Base-by-base conservation (phyloP, 1,140 invertebrate genomes). In the Anastatus disparis region DNA sequence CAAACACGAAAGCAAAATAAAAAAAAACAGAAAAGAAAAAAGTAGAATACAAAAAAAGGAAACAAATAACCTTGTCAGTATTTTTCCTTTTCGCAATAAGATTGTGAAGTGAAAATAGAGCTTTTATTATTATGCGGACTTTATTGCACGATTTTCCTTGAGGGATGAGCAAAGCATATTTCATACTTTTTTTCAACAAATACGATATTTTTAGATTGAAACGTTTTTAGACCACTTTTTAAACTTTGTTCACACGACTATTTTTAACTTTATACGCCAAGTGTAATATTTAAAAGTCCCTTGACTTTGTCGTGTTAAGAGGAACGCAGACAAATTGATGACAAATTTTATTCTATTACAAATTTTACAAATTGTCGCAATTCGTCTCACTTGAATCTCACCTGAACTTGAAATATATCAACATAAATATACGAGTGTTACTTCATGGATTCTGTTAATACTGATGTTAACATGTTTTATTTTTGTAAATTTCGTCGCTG, bases 121-220 rank as follows among this genome's bases (percentile, higher is more conserved):
- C 22, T 68, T 48, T 48, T 59, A 50, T 44, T 68, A 68, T 59
- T 68, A 68, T 38, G 53, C 29, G 55, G n/a, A 40, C 40, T 50
- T 26, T 17, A 10, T 50, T n/a, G n/a, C 22, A 22, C 55, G 44
- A 59, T 68, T 68, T n/a, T 68, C 44, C 29, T 50, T 68, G 40
- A 59, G 44, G 48, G 44, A 68, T 55, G 48, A 44, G 48, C 24
- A n/a, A 27, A 15, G n/a, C 52, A 15, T 42, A 27, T 9, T 52
- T 66, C 29, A 26, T 59, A 48, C 29, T 6, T 6, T 61, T 59
- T 68, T 68, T 56, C 52, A 46, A 1, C n/a, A n/a, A n/a, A n/a
- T n/a, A n/a, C n/a, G n/a, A n/a, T n/a, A n/a, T n/a, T n/a, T n/a
- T n/a, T n/a, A n/a, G n/a, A n/a, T n/a, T n/a, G n/a, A n/a, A n/a